phyloP scores from a whole-genome alignment of 2,113 vertebrate species.

The Leiothrix lutea region DNA sequence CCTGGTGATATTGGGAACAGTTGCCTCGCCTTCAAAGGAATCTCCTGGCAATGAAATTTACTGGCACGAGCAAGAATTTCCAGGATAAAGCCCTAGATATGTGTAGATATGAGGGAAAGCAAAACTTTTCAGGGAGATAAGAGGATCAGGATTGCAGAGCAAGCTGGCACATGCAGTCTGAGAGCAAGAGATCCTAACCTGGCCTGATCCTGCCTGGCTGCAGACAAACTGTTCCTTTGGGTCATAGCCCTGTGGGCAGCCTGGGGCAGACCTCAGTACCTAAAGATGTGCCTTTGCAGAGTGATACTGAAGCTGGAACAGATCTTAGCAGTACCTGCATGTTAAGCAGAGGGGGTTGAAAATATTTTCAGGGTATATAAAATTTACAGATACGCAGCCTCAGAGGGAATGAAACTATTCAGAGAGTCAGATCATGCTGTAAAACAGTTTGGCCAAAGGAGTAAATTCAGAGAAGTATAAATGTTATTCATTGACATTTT shows the following conservation, averaged over 20 bases:
- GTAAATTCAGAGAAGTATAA: constrained; percentile 23
- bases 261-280: neutral
- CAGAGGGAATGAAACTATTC: neutral
- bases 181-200: neutral
- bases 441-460: constrained; percentile 14
- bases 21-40: neutral
- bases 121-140: neutral
- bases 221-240: neutral
- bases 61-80: neutral
- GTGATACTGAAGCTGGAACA: neutral
- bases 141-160: neutral
- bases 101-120: neutral
- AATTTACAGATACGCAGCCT: neutral
- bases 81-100: neutral
- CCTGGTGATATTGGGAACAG: neutral
- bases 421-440: neutral
- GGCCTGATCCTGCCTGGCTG: neutral
- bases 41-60: neutral
- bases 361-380: neutral
- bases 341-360: neutral
- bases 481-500: constrained; percentile 57
- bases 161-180: neutral
- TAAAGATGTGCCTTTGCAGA: neutral
- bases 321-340: neutral
- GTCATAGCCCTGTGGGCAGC: neutral